Percentiles rank a stretch among this genome's conserved stretches.
Conservation (phyloP, 2,888 invertebrate species). For the Drosophila algonquin region DNA sequence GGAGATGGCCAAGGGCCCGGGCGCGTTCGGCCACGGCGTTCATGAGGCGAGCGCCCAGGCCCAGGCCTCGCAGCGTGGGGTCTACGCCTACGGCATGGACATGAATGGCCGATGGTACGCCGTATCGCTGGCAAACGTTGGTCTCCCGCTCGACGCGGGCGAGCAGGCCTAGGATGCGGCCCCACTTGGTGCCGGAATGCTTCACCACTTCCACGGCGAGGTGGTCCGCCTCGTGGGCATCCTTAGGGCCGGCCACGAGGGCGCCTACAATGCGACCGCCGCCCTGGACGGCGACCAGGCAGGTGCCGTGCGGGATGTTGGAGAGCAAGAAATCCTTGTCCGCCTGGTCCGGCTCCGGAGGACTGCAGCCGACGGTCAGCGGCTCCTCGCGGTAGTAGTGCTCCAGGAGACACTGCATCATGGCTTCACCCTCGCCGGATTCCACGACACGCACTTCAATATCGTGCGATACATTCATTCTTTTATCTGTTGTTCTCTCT, state of each 20-base stretch:
- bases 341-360: conserved; percentile 65
- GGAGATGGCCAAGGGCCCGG: conserved; percentile 59
- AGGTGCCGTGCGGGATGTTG: conserved; percentile 67
- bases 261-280: conserved; percentile 69
- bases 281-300: conserved; percentile 52
- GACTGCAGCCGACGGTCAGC: conserved; percentile 71
- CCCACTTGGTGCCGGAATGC: conserved; percentile 75
- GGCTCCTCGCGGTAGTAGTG: conserved; percentile 82
- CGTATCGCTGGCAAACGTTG: conserved; percentile 70
- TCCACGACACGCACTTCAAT: conserved; percentile 60
- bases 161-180: conserved; percentile 69
- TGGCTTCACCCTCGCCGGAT: conserved; percentile 55
- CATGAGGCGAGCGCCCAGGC: conserved; percentile 73
- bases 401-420: conserved; percentile 74
- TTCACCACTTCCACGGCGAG: conserved; percentile 62
- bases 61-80: conserved; percentile 68
- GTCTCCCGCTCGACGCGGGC: conserved; percentile 73
- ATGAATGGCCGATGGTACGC: conserved; percentile 72
- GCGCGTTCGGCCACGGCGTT: conserved; percentile 59
- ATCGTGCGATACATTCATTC: background rate
- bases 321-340: conserved; percentile 77
- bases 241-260: conserved; percentile 78
- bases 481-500: background rate
- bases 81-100: conserved; percentile 79
- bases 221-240: conserved; percentile 56